Evolutionary conservation across 1,140 invertebrate species (phyloP).

Genomic region (Gerris buenoi): DNA sequence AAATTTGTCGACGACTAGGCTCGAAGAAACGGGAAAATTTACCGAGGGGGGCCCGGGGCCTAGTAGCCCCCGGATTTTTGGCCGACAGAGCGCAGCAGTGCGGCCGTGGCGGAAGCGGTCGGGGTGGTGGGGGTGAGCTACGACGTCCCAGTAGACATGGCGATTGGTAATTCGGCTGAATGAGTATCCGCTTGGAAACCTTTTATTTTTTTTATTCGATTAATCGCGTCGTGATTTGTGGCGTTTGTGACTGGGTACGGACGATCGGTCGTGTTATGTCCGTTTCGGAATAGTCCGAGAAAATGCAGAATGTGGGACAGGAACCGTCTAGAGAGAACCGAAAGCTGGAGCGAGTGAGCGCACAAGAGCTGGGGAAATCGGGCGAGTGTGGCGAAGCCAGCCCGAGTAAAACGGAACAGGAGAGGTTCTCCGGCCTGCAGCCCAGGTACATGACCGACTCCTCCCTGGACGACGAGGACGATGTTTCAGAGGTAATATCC

Average conservation of each 20-base stretch:
- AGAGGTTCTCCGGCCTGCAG: constrained; percentile 55
- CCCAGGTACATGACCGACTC: constrained; percentile 73
- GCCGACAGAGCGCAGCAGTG: constrained; percentile 5
- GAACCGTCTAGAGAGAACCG: constrained; percentile 38
- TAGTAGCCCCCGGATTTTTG: too few relatives aligned
- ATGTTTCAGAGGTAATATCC: constrained; percentile 78
- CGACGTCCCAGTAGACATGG: constrained; percentile 47
- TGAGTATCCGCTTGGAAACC: constrained; percentile 34
- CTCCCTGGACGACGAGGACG: constrained; percentile 82
- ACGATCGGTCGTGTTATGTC: not conserved
- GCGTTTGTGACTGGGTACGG: not conserved
- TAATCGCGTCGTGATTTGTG: constrained; percentile 3
- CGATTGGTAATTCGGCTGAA: constrained; percentile 52
- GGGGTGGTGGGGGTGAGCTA: constrained; percentile 12
- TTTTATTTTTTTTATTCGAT: not conserved
- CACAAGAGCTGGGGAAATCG: constrained; percentile 41
- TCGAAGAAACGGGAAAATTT: too few relatives aligned
- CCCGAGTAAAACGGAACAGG: constrained; percentile 59
- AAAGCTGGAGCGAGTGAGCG: constrained; percentile 52
- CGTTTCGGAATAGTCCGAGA: constrained; percentile 30
- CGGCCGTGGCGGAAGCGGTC: constrained; percentile 14
- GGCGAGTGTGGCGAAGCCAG: constrained; percentile 44
- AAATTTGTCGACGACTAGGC: too few relatives aligned
- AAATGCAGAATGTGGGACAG: constrained; percentile 80
- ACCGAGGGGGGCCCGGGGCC: too few relatives aligned